Conservation (phyloP, 2,888 invertebrate species). For the Epinotia demarniana region DNA sequence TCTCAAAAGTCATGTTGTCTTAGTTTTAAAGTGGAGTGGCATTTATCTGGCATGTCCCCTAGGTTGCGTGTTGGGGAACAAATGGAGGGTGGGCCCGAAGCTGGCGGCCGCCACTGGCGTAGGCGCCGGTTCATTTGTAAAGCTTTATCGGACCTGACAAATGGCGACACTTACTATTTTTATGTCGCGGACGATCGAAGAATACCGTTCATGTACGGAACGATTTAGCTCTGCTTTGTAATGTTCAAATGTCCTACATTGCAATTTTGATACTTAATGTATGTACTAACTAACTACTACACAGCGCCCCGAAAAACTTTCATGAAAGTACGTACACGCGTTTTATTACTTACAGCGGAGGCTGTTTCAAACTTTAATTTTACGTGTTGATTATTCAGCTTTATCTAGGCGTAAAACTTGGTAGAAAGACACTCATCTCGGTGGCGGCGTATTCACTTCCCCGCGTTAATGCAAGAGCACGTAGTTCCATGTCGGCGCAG, state of each 20-base stretch:
- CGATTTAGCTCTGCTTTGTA: conserved; percentile 53
- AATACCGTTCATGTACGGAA: conserved; percentile 57
- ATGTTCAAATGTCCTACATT: conserved; percentile 51
- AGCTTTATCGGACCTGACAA: conserved; percentile 78
- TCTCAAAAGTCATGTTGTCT: conserved; percentile 60
- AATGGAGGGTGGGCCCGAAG: conserved; percentile 68
- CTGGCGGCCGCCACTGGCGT: conserved; percentile 64
- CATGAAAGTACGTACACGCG: conserved; percentile 47
- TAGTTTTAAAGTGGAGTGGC: conserved; percentile 65
- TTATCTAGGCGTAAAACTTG: conserved; percentile 78
- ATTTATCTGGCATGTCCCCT: conserved; percentile 70
- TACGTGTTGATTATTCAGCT: conserved; percentile 77
- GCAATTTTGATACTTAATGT: conserved; percentile 43
- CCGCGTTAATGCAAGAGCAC: conserved; percentile 82
- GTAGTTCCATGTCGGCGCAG: conserved; percentile 80
- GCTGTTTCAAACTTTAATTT: conserved; percentile 55
- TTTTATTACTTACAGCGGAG: conserved; percentile 47
- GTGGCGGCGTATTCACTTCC: conserved; percentile 72
- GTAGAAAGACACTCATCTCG: conserved; percentile 73
- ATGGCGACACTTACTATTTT: conserved; percentile 75
- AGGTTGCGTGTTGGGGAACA: conserved; percentile 72
- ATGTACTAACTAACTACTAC: conserved; percentile 27
- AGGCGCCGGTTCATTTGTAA: conserved; percentile 78
- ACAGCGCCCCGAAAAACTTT: conserved; percentile 43
- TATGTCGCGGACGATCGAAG: conserved; percentile 70